Evolutionary conservation across 2,888 invertebrate genomes (phyloP).

Genomic region (Leucophenga montana): DNA sequence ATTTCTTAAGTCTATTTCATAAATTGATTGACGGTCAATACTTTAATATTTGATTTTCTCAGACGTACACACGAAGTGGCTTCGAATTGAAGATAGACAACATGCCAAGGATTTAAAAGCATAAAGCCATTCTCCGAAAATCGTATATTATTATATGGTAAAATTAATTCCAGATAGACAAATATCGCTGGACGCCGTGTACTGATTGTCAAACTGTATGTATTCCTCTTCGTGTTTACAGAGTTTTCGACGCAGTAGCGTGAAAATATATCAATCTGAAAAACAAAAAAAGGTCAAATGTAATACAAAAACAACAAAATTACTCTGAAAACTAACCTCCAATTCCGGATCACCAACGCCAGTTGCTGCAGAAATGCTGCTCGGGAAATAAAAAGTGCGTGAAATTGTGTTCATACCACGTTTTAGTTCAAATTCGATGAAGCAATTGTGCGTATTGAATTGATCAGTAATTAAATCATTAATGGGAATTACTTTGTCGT

Average conservation of each 20-base stretch:
- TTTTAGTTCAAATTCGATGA: slow-evolving; percentile 74
- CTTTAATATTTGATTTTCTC: slow-evolving; percentile 57
- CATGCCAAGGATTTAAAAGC: slow-evolving; percentile 64
- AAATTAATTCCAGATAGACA: slow-evolving; percentile 66
- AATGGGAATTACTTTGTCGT: slow-evolving; percentile 65
- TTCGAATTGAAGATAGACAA: slow-evolving; percentile 64
- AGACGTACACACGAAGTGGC: slow-evolving; percentile 53
- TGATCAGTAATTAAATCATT: slow-evolving; percentile 53
- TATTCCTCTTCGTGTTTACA: slow-evolving; percentile 37
- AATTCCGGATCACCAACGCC: slow-evolving; percentile 76
- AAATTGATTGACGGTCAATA: slow-evolving; percentile 70
- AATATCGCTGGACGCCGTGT: slow-evolving; percentile 69
- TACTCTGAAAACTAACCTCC: slow-evolving; percentile 71
- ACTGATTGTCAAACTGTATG: slow-evolving; percentile 64
- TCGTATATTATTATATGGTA: slow-evolving; percentile 54
- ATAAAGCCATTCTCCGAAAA: slow-evolving; percentile 72
- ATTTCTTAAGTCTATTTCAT: slow-evolving; percentile 45
- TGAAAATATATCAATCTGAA: slow-evolving; percentile 62
- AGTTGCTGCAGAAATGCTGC: slow-evolving; percentile 75
- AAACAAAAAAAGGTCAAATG: background rate
- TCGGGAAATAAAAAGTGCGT: slow-evolving; percentile 80
- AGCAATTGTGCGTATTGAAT: slow-evolving; percentile 59
- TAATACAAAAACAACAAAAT: background rate
- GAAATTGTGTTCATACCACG: slow-evolving; percentile 75
- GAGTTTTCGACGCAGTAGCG: slow-evolving; percentile 51